Conservation (phyloP, 1,140 invertebrate species). For the Rhyacophila brunnea region DNA sequence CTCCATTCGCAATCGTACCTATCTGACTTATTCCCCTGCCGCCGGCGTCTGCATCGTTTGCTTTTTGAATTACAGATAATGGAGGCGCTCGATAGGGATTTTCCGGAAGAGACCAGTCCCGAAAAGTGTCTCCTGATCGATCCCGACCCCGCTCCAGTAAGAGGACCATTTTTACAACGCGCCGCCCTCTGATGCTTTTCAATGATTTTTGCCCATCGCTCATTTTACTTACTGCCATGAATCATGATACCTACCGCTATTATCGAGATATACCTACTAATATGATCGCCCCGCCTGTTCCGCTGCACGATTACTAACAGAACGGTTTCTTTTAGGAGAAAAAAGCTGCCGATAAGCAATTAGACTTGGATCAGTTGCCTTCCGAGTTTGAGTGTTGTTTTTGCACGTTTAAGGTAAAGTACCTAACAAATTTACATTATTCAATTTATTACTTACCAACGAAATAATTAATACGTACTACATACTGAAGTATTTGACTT, state of each 20-base stretch:
- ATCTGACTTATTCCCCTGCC: neutral
- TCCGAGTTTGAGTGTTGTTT: slow-evolving; percentile 95
- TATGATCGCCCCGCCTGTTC: neutral
- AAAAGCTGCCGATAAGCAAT: slow-evolving; percentile 61
- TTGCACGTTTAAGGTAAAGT: slow-evolving; percentile 88
- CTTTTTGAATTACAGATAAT: slow-evolving; percentile 16
- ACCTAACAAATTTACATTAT: slow-evolving; percentile 1
- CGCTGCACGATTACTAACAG: no score
- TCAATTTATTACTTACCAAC: slow-evolving; percentile 2
- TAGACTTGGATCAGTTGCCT: slow-evolving; percentile 66
- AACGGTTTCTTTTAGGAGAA: slow-evolving; percentile 53
- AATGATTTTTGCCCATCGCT: no score
- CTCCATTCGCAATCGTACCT: slow-evolving; percentile 42
- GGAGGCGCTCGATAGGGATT: slow-evolving; percentile 37
- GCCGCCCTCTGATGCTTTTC: neutral
- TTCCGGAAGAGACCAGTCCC: slow-evolving; percentile 48
- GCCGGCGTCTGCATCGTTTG: slow-evolving; percentile 39
- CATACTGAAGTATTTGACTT: slow-evolving; percentile 5
- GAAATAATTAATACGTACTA: slow-evolving; percentile 5
- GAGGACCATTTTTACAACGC: slow-evolving; percentile 28
- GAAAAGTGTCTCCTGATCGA: slow-evolving; percentile 55
- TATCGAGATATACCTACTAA: no score
- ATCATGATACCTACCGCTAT: no score
- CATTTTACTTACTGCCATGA: neutral
- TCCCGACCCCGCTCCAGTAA: slow-evolving; percentile 53